Percentiles rank a stretch among this genome's conserved stretches.
These are phyloP conservation scores for Gambusia yucatana DNA, from an alignment of 2,797 vertebrate genomes.

Conservation along the genomic window DNA sequence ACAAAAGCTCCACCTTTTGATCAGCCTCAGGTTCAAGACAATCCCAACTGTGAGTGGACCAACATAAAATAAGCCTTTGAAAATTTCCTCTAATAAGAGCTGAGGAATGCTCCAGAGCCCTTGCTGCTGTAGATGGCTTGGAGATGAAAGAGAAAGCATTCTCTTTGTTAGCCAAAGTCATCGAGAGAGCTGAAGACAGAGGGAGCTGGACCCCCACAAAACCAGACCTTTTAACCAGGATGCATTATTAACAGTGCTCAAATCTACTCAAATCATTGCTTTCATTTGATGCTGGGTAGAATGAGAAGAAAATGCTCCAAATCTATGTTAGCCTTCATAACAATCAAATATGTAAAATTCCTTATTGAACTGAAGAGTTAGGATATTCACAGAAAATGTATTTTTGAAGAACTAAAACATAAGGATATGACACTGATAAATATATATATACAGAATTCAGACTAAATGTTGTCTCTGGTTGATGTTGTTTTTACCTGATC, in stretches of 20 bases:
- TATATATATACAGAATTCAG: too few relatives aligned
- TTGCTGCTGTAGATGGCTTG: constrained; percentile 60
- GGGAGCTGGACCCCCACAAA: constrained; percentile 41
- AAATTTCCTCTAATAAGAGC: constrained; percentile 67
- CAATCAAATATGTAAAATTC: neutral
- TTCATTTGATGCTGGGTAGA: constrained; percentile 5
- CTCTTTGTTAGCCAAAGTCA: constrained; percentile 80
- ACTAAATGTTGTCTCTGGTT: neutral
- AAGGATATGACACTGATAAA: neutral
- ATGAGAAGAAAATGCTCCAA: constrained; percentile 10
- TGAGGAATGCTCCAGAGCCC: constrained; percentile 62
- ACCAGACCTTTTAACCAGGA: constrained; percentile 37
- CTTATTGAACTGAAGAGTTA: neutral
- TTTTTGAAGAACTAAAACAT: neutral
- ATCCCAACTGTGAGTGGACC: constrained; percentile 62
- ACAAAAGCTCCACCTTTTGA: constrained; percentile 71
- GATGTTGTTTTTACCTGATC: constrained; percentile 86
- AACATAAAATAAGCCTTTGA: constrained; percentile 78
- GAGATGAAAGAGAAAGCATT: constrained; percentile 80
- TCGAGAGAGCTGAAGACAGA: constrained; percentile 50
- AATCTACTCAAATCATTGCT: constrained; percentile 20
- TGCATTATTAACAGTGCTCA: constrained; percentile 39
- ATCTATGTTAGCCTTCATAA: neutral
- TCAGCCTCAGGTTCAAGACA: constrained; percentile 72
- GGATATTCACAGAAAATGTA: neutral